Evolutionary conservation across 2,113 vertebrate species (phyloP).

Genomic region (Perognathus longimembris): DNA sequence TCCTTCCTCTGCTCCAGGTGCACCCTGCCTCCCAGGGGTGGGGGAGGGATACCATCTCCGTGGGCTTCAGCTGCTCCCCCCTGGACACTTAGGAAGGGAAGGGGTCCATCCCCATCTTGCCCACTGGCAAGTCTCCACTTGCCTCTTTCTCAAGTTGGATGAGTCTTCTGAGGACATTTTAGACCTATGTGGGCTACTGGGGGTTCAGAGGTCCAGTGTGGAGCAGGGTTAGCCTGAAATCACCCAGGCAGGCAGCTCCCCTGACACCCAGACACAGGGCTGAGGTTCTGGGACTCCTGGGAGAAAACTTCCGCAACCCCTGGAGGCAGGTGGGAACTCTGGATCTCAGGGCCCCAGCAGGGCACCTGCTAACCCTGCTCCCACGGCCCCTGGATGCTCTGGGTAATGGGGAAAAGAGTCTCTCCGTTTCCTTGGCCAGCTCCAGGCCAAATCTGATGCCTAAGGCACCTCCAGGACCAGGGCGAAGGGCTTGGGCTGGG

Average conservation of each 20-base stretch:
- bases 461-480: neutral
- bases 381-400: neutral
- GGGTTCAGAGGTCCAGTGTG: neutral
- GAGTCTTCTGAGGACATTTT: neutral
- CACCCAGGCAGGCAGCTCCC: neutral
- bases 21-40: slow-evolving; percentile 70
- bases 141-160: neutral
- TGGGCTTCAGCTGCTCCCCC: neutral
- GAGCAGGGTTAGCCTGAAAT: neutral
- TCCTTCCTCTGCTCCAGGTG: slow-evolving; percentile 83
- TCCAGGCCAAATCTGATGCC: neutral
- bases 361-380: neutral
- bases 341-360: neutral
- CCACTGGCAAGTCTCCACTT: neutral
- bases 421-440: neutral
- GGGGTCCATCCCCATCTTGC: neutral
- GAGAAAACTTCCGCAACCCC: neutral
- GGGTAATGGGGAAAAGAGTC: neutral
- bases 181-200: neutral
- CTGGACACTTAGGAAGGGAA: neutral
- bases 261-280: neutral
- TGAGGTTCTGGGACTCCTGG: neutral
- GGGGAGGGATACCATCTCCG: neutral
- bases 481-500: neutral
- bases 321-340: neutral